Conservation (phyloP, 2,888 invertebrate species). For the Ochropleura plecta region DNA sequence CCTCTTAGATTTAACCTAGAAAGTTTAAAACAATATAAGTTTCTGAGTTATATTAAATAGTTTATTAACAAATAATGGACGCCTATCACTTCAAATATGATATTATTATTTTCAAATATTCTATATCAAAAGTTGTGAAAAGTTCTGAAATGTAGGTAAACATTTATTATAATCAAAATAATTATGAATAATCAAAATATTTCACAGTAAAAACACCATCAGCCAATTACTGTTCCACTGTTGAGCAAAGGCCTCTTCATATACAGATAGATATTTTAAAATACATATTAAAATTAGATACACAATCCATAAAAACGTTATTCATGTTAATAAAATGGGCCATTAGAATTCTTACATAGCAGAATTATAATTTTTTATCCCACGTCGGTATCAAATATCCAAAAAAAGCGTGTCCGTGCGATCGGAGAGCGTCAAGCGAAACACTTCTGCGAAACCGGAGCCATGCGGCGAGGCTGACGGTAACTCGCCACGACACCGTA, state of each 20-base stretch:
- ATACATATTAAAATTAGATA: not conserved
- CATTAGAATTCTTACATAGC: conserved; percentile 16
- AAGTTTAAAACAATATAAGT: not conserved
- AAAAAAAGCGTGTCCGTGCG: conserved; percentile 75
- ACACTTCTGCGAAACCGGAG: conserved; percentile 89
- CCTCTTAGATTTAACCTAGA: not conserved
- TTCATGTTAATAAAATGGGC: not conserved
- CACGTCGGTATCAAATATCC: conserved; percentile 61
- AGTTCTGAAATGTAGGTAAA: no score
- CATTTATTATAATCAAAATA: no score
- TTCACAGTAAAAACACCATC: not conserved
- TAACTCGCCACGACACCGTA: conserved; percentile 83
- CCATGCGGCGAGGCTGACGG: conserved; percentile 73
- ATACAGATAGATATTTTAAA: not conserved
- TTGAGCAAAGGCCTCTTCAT: not conserved
- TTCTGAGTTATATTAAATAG: not conserved
- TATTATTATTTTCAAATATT: no score
- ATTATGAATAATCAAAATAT: not conserved
- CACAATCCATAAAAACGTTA: not conserved
- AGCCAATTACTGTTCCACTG: not conserved
- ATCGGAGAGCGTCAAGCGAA: conserved; percentile 84
- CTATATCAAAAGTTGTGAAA: no score
- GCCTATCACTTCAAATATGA: not conserved
- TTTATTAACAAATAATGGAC: not conserved
- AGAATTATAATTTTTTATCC: conserved; percentile 41